Conservation (phyloP, 2,113 vertebrate genomes). For the Sphyrna mokarran region DNA sequence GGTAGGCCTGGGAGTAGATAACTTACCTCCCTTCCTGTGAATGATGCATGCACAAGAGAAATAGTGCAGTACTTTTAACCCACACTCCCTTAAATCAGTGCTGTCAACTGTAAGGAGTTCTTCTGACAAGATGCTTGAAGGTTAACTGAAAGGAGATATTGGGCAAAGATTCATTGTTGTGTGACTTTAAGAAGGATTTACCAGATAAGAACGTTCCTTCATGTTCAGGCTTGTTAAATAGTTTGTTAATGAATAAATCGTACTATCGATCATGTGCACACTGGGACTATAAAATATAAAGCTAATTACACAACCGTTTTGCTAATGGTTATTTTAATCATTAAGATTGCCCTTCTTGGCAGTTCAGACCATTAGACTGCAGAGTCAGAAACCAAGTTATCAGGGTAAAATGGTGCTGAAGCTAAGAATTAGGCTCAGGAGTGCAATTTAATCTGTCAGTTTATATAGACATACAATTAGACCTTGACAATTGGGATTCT, state of each 20-base stretch:
- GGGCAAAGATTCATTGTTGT: constrained; percentile 24
- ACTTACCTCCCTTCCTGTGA: not conserved
- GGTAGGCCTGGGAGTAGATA: not conserved
- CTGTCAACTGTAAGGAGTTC: constrained; percentile 18
- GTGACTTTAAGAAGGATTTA: constrained; percentile 33
- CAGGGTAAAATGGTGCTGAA: constrained; percentile 50
- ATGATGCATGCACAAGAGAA: not conserved
- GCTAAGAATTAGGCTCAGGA: constrained; percentile 58
- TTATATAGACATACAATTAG: constrained; percentile 62
- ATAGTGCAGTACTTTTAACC: not conserved
- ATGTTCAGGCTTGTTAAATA: constrained; percentile 53
- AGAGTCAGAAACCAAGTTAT: constrained; percentile 49
- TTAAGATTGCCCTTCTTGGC: constrained; percentile 52
- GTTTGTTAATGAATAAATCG: constrained; percentile 49
- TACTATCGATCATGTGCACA: constrained; percentile 47
- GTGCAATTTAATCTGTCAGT: constrained; percentile 66
- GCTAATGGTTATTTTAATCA: constrained; percentile 61
- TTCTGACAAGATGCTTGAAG: constrained; percentile 23
- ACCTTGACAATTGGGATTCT: constrained; percentile 51
- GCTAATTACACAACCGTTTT: constrained; percentile 59
- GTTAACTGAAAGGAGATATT: constrained; percentile 26
- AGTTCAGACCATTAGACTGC: constrained; percentile 48
- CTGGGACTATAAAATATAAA: constrained; percentile 46
- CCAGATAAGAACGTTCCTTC: constrained; percentile 51
- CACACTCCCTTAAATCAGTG: not conserved